Evolutionary conservation across 64 coral and sea anemone species (phyloP), one percentile per base, ranked within the genome.

Genomic region (Hydrozoanthus tunicans): DNA sequence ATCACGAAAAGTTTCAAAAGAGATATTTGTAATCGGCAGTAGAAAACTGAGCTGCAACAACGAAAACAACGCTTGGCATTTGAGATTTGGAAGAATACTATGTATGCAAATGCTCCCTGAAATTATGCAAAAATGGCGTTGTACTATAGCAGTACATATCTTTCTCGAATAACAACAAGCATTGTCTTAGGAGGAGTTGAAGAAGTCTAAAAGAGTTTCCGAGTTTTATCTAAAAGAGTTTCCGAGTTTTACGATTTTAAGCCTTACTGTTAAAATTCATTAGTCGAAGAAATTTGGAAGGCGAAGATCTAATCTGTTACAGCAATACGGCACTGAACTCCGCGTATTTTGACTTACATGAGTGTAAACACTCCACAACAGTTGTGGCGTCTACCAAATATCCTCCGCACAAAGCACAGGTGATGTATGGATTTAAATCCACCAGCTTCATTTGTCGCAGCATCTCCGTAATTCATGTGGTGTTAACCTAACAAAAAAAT

Each of bases 361-460:
- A 82, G 60, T 82, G 80, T 82, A 82, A 82, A 82, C 80, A 82
- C 60, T 82, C 80, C 13, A 82, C 80, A 5, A 82, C 65, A 65
- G 80, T 82, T 82, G 80, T 82, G 8, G 80, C 80, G 80, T 82
- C 80, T 53, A 82, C 61, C 62, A 82, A 82, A 53, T 82, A 82
- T 82, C 80, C 80, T 82, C 80, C 80, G 53, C 80, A 82, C 80
- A 82, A 82, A 25, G 65, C 80, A 17, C 80, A 82, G 59, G 62
- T 82, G 60, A 82, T 82, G 61, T 17, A 32, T 1, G 80, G 61
- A 11, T 82, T 82, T 32, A 82, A 10, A 12, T 82, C 80, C 10
- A 63, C 59, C 12, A 82, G 80, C 27, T 82, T 82, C 12, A 82
- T 63, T 65, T 63, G 80, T 82, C 80, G 80, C 8, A 82, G 53